phyloP scores from a whole-genome alignment of 2,888 invertebrate genomes.

The Thymelicus sylvestris region DNA sequence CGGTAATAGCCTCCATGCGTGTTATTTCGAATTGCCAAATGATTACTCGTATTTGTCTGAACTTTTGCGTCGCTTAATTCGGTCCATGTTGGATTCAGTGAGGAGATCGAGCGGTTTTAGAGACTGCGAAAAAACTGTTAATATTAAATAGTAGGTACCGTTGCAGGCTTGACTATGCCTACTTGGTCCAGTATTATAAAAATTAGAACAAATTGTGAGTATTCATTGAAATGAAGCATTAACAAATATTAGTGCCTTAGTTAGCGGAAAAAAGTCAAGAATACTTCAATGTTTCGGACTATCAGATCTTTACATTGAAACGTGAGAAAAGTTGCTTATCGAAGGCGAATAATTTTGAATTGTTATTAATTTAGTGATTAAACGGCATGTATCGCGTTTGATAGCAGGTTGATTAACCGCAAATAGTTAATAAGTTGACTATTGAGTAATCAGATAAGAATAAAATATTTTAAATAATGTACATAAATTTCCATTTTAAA shows the following conservation, averaged over 20 bases:
- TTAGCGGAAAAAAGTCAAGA: too few species aligned
- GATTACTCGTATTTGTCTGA: slow-evolving; percentile 27
- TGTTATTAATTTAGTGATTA: too few species aligned
- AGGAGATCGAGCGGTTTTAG: not conserved
- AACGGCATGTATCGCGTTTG: too few species aligned
- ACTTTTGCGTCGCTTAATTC: slow-evolving; percentile 20
- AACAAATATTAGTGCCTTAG: too few species aligned
- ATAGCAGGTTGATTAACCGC: not conserved
- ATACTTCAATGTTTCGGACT: too few species aligned
- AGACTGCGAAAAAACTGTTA: not conserved
- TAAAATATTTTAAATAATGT: slow-evolving; percentile 1
- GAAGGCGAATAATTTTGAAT: too few species aligned
- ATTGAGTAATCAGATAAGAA: slow-evolving; percentile 1
- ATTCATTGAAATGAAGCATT: too few species aligned
- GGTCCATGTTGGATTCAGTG: not conserved
- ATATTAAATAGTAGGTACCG: not conserved
- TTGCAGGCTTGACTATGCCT: not conserved
- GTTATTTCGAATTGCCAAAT: slow-evolving; percentile 40
- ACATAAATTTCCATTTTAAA: slow-evolving; percentile 1
- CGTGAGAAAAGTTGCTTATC: too few species aligned
- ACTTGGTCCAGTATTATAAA: too few species aligned
- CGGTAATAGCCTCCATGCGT: slow-evolving; percentile 42
- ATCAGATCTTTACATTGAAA: too few species aligned
- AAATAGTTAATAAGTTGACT: not conserved
- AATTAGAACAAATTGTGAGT: too few species aligned